Conservation (phyloP, 2,888 invertebrate genomes). For the Nomada ruficornis region DNA sequence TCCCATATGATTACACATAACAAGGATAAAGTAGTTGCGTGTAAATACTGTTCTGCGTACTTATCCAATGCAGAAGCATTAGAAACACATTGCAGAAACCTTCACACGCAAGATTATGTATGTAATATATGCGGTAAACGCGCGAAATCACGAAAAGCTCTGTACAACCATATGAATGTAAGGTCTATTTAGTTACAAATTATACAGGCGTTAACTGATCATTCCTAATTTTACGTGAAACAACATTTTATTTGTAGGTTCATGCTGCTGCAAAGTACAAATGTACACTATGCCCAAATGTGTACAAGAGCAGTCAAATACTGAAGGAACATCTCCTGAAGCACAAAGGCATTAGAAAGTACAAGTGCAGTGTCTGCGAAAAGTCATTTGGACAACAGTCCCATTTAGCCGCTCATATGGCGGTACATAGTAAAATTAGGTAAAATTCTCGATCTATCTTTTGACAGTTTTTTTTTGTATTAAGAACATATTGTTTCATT, state of each 20-base stretch:
- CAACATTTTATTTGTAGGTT: conserved; percentile 65
- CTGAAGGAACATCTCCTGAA: conserved; percentile 78
- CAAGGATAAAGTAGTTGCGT: conserved; percentile 74
- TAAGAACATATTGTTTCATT: background rate
- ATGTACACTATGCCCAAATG: conserved; percentile 75
- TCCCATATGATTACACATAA: conserved; percentile 77
- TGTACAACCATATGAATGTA: conserved; percentile 78
- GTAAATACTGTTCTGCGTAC: conserved; percentile 77
- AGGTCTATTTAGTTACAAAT: conserved; percentile 19
- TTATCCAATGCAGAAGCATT: conserved; percentile 73
- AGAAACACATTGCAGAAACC: conserved; percentile 71
- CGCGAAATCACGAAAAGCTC: conserved; percentile 75
- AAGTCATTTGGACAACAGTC: conserved; percentile 79
- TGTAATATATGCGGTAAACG: conserved; percentile 75
- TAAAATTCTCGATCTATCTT: conserved; percentile 30
- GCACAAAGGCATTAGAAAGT: conserved; percentile 78
- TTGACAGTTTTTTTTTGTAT: background rate
- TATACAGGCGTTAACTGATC: background rate
- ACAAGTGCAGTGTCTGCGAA: conserved; percentile 74
- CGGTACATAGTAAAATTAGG: conserved; percentile 78
- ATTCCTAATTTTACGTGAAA: background rate
- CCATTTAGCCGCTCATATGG: conserved; percentile 79
- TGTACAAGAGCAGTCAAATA: conserved; percentile 78
- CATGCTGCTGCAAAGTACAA: conserved; percentile 76
- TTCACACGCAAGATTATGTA: conserved; percentile 75